Base-by-base conservation (phyloP, 2,113 vertebrate species). In the Poecile atricapillus region DNA sequence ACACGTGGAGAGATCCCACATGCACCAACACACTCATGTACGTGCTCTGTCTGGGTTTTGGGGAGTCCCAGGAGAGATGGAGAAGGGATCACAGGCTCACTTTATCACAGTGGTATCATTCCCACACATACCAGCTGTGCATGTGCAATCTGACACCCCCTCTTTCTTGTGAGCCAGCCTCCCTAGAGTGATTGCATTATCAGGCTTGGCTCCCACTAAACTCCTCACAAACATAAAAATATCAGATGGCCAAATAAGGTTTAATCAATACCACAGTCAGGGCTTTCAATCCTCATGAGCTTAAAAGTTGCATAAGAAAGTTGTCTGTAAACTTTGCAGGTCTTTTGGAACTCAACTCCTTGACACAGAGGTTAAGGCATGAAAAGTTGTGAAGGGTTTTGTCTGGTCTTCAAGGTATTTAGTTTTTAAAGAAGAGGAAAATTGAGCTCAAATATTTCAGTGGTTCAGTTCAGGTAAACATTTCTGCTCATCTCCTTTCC, bases 81-180 rank as follows among this genome's bases (percentile, higher is more conserved):
- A 27, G 41, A 14, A 22, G 81, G 33, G 35, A 10, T 8, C 53
- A 47, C 4, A 37, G 76, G 76, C 56, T 70, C 62, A 13, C 8
- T 77, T 31, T 64, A 39, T 74, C 64, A 1, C 64, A 18, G 78
- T 4, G 27, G 41, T 46, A 16, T 9, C 68, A 10, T 39, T 71
- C 74, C 85, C 78, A 77, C 63, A 20, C 43, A 3, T 12, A 39
- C 41, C 76, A 65, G 39, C 58, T 2, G 0, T 6, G 30, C 5
- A 4, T 5, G 15, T 15, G 89, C 77, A 70, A n/a, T 3, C 52
- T 86, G 21, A 50, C 52, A 74, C 23, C 7, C 37, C 35, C 60
- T 24, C 13, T 5, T 35, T 0, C 10, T 23, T 0, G 8, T 1
- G 1, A 76, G 68, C 78, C 71, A 68, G 13, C 68, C 59, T 80